Base-by-base conservation (phyloP, 2,113 vertebrate species). In the Pandion haliaetus region DNA sequence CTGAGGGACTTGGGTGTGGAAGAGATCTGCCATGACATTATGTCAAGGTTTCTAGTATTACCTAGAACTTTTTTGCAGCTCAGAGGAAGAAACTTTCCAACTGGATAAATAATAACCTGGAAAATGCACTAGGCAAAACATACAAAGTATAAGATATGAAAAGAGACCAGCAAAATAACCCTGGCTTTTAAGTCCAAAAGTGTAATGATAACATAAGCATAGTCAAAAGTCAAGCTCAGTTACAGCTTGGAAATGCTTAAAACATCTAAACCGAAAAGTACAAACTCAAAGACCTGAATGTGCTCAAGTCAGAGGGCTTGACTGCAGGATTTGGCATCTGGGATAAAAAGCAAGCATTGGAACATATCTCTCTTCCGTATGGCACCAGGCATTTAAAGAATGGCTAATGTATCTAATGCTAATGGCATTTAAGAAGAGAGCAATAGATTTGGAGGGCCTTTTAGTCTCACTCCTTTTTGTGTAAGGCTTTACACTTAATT, bases 51-150 rank as follows among this genome's bases (percentile, higher is more conserved):
- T 95, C 93, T 89, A 71, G 86, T 81, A 70, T 66, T 95, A 94
- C 77, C 93, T 94, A 71, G 73, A 96, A 95, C 87, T 79, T 76
- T 91, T 94, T 79, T 80, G 57, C 81, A 87, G 91, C 93, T 96
- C 73, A 90, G 78, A 95, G 91, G 87, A 91, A 97, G 73, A 95
- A 95, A 96, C 73, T 91, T 95, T 96, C 91, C 81, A 72, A 72
- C 57, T 61, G 73, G 66, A 93, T 96, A 95, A 97, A 91, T 94
- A 96, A 84, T 76, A 96, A 96, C 91, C 73, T 94, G 26, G 1
- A 79, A 96, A 94, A 96, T 31, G 84, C 91, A 85, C 47, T 69
- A 95, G 55, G 50, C 19, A 81, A 80, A 93, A 89, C 82, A 90
- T 14, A 12, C 38, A 10, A 94, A 71, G 32, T 77, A 57, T 49